Percentiles rank a stretch among this genome's conserved stretches.
Evolutionary conservation across 2,797 vertebrate genomes (phyloP).

Genomic region (Karalla daura): DNA sequence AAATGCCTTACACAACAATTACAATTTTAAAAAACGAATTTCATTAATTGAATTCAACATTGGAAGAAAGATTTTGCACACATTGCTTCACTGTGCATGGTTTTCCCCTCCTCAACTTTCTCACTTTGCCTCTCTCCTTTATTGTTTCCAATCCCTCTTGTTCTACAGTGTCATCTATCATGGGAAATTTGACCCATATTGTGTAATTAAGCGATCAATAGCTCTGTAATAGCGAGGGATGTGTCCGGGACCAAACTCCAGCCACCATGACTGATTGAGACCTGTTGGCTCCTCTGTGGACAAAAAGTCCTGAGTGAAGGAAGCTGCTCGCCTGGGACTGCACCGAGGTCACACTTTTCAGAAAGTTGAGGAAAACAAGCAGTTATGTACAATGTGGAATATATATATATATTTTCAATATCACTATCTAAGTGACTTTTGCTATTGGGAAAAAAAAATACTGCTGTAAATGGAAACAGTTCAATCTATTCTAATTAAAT

Average conservation of each 20-base stretch:
- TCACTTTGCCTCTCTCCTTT: conserved; percentile 35
- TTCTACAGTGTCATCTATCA: conserved; percentile 61
- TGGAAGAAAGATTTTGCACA: conserved; percentile 4
- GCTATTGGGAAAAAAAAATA: conserved; percentile 51
- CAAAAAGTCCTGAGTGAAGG: conserved; percentile 28
- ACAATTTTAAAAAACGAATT: too few species aligned
- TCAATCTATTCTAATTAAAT: conserved; percentile 53
- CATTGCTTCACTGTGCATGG: neutral
- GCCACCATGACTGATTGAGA: conserved; percentile 73
- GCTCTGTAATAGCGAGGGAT: conserved; percentile 53
- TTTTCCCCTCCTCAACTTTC: conserved; percentile 19
- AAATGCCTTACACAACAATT: too few species aligned
- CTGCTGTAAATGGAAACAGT: conserved; percentile 56
- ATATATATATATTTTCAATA: conserved; percentile 72
- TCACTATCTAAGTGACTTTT: conserved; percentile 55
- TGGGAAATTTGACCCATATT: conserved; percentile 67
- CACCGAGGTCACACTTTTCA: conserved; percentile 42
- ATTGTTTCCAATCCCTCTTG: conserved; percentile 37
- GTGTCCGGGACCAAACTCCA: conserved; percentile 41
- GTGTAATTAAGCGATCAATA: conserved; percentile 75
- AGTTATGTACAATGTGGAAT: conserved; percentile 54
- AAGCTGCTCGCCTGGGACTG: conserved; percentile 30
- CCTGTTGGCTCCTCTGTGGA: conserved; percentile 63
- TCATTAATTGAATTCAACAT: conserved; percentile 1
- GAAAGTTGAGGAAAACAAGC: conserved; percentile 58